Evolutionary conservation across 2,888 invertebrate genomes (phyloP).

Genomic region (Mongoloraphidia duomilia): DNA sequence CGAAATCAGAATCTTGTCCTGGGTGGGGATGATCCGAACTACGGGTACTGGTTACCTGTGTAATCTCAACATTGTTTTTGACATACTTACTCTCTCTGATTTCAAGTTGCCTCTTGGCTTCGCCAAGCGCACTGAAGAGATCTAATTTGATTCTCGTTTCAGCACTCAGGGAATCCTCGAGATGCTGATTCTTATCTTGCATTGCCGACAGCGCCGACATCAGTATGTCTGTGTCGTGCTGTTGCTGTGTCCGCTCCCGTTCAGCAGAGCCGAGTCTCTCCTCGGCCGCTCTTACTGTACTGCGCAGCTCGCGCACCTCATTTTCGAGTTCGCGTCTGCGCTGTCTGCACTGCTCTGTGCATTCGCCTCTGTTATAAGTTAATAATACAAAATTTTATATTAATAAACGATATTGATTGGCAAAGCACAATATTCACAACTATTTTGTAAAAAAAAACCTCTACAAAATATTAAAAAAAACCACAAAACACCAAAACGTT

Average conservation of each 20-base stretch:
- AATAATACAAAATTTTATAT: not conserved
- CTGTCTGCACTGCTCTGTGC: slow-evolving; percentile 29
- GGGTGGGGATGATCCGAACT: no score
- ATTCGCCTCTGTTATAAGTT: slow-evolving; percentile 22
- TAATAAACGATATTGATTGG: no score
- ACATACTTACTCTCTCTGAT: slow-evolving; percentile 62
- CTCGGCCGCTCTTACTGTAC: slow-evolving; percentile 42
- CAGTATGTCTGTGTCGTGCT: slow-evolving; percentile 57
- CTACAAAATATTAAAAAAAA: no score
- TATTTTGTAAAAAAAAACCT: no score
- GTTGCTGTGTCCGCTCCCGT: slow-evolving; percentile 34
- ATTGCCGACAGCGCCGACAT: slow-evolving; percentile 66
- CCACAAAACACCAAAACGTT: no score
- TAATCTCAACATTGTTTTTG: not conserved
- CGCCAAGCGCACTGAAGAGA: slow-evolving; percentile 91
- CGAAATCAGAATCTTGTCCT: no score
- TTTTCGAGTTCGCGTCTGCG: slow-evolving; percentile 44
- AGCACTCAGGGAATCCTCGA: slow-evolving; percentile 87
- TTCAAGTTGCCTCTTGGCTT: slow-evolving; percentile 80
- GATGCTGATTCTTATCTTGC: slow-evolving; percentile 81
- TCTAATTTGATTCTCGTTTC: slow-evolving; percentile 97
- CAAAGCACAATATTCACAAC: no score
- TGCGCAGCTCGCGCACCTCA: slow-evolving; percentile 41
- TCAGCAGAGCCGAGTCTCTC: slow-evolving; percentile 41
- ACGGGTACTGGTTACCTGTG: no score